Evolutionary conservation across 1,140 invertebrate genomes (phyloP).

Genomic region (Bombus balteatus): DNA sequence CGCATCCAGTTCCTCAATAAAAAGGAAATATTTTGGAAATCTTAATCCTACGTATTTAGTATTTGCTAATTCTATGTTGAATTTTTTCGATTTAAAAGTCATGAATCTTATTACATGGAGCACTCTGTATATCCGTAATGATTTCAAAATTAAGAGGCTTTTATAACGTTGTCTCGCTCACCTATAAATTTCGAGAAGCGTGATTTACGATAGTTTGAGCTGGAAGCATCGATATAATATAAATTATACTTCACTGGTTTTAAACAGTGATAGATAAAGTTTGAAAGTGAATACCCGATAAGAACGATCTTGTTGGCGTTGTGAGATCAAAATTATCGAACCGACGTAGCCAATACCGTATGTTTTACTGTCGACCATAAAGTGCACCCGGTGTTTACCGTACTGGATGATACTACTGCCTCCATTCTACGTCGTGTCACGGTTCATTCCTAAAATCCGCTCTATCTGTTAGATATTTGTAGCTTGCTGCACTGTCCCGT

Average conservation of each 20-base stretch:
- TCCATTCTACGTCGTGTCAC: conserved; percentile 38
- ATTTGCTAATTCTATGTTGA: no score
- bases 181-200: no score
- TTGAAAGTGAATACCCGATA: conserved; percentile 33
- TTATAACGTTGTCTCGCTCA: no score
- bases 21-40: no score
- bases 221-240: no score
- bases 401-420: conserved; percentile 6
- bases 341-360: conserved; percentile 34
- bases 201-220: no score
- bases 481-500: background rate
- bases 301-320: conserved; percentile 24
- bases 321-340: conserved; percentile 48
- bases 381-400: conserved; percentile 57
- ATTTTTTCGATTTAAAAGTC: no score
- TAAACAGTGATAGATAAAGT: background rate
- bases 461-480: conserved; percentile 41
- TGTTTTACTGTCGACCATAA: conserved; percentile 58
- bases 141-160: no score
- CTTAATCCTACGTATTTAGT: no score
- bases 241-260: background rate
- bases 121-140: no score
- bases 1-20: no score
- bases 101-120: no score
- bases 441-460: conserved; percentile 60